Conservation (phyloP, 2,797 vertebrate genomes). For the Cryptoprocta ferox region DNA sequence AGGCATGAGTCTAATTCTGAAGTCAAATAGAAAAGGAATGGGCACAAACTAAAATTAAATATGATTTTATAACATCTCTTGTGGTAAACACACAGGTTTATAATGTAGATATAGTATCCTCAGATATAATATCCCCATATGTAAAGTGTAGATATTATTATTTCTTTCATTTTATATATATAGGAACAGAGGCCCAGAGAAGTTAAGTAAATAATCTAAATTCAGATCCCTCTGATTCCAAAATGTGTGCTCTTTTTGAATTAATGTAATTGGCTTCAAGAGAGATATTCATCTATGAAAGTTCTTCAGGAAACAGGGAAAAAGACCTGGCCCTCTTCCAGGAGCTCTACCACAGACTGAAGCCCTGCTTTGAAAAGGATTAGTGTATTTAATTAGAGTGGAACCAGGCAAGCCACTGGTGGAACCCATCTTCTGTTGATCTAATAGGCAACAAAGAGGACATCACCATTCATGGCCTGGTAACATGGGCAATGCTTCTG, state of each 20-base stretch:
- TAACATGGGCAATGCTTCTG: not conserved
- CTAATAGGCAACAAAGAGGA: not conserved
- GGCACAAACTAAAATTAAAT: not conserved
- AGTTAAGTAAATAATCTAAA: slow-evolving; percentile 20
- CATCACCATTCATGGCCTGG: not conserved
- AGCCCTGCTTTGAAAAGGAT: not conserved
- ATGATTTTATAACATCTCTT: not conserved
- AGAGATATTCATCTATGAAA: not conserved
- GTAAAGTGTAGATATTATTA: not conserved
- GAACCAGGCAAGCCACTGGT: not conserved
- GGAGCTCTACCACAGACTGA: not conserved
- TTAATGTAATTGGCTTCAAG: not conserved
- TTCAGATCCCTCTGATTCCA: slow-evolving; percentile 12
- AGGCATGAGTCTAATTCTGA: not conserved
- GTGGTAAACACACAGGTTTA: not conserved
- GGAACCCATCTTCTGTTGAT: not conserved
- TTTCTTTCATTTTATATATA: not conserved
- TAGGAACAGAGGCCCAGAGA: not conserved
- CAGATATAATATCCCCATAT: not conserved
- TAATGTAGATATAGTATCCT: not conserved
- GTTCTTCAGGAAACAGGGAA: not conserved
- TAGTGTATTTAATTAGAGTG: not conserved
- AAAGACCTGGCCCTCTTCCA: not conserved
- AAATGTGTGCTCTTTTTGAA: slow-evolving; percentile 8
- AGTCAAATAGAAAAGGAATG: not conserved